Conservation (phyloP, 2,888 invertebrate species). For the Epicampocera succincta region DNA sequence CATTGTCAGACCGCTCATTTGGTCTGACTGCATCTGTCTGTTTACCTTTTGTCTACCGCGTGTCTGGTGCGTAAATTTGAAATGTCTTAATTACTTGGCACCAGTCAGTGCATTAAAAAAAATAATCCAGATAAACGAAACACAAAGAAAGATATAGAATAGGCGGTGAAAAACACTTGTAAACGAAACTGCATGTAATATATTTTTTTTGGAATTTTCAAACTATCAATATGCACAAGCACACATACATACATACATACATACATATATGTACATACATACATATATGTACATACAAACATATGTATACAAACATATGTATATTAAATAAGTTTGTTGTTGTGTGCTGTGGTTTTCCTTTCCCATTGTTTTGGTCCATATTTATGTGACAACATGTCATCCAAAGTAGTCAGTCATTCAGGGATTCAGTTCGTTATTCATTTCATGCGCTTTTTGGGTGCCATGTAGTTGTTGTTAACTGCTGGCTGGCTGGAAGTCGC, state of each 20-base stretch:
- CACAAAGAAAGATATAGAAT: conserved; percentile 25
- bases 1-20: conserved; percentile 25
- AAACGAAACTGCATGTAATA: conserved; percentile 23
- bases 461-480: conserved; percentile 9
- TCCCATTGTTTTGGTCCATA: conserved; percentile 23
- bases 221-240: neutral
- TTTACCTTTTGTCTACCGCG: conserved; percentile 60
- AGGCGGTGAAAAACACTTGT: conserved; percentile 16
- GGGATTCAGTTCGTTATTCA: conserved; percentile 33
- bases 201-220: conserved; percentile 15
- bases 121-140: conserved; percentile 39
- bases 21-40: conserved; percentile 31
- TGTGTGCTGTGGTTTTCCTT: neutral
- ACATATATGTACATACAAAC: conserved; percentile 6
- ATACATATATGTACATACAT: no score
- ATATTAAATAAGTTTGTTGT: neutral
- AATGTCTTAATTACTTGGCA: conserved; percentile 63
- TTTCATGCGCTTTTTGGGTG: conserved; percentile 12
- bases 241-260: conserved; percentile 25
- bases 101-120: conserved; percentile 53
- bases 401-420: conserved; percentile 44
- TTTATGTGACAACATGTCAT: conserved; percentile 59
- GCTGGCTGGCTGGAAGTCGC: conserved; percentile 32
- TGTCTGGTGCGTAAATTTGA: conserved; percentile 61
- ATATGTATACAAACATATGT: neutral